phyloP scores from a whole-genome alignment of 2,888 invertebrate genomes.

The Liposcelis brunnea region DNA sequence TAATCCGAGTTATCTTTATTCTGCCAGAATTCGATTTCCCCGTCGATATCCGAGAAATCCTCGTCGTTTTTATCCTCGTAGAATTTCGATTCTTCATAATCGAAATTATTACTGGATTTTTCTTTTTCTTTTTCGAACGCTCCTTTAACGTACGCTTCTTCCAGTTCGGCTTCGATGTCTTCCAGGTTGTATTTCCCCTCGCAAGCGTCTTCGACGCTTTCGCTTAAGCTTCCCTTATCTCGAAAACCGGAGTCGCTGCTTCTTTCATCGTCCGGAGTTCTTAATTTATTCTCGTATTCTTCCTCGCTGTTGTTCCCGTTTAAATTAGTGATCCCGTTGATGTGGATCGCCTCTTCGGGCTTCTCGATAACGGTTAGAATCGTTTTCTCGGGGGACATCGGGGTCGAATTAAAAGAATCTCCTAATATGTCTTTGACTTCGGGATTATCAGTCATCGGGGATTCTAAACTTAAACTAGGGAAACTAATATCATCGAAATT shows the following conservation, averaged over 20 bases:
- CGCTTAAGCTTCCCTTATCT: constrained; percentile 27
- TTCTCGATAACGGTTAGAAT: neutral
- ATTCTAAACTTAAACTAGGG: neutral
- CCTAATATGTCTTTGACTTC: constrained; percentile 11
- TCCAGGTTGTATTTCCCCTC: constrained; percentile 21
- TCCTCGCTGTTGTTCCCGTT: constrained; percentile 16
- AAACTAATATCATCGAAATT: constrained; percentile 9
- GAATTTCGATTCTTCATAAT: constrained; percentile 9
- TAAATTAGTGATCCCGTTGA: neutral
- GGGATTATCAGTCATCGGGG: neutral
- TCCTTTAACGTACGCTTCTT: constrained; percentile 16
- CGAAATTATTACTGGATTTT: constrained; percentile 9
- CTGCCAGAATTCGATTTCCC: constrained; percentile 30
- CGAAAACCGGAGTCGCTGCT: constrained; percentile 32
- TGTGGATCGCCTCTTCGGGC: neutral
- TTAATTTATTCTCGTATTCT: constrained; percentile 27
- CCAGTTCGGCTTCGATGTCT: constrained; percentile 21
- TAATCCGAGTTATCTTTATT: neutral
- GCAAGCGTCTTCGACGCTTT: constrained; percentile 21
- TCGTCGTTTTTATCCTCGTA: constrained; percentile 31
- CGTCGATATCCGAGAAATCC: constrained; percentile 35
- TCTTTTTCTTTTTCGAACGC: constrained; percentile 11
- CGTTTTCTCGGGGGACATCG: neutral
- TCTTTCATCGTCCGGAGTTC: constrained; percentile 31
- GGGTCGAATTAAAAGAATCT: constrained; percentile 16